Evolutionary conservation across 1,140 invertebrate genomes (phyloP).

Genomic region (Anadara kagoshimensis): DNA sequence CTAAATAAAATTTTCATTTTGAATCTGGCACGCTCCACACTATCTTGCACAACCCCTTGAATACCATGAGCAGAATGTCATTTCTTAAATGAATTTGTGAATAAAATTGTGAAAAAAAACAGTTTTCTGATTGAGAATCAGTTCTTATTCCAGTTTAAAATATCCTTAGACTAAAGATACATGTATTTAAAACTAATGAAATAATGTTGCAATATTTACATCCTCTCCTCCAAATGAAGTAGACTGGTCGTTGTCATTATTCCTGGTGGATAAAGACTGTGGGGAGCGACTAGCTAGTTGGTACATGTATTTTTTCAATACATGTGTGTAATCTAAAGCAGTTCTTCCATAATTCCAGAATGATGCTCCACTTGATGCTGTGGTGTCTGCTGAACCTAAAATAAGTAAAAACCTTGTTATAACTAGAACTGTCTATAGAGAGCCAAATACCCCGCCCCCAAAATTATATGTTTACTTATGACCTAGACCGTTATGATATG

Average conservation of each 20-base stretch:
- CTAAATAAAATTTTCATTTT: no score
- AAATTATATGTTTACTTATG: background rate
- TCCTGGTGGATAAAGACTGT: constrained; percentile 50
- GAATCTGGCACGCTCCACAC: no score
- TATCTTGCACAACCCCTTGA: no score
- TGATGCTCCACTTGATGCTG: constrained; percentile 45
- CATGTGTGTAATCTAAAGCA: constrained; percentile 63
- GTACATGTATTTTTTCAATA: constrained; percentile 68
- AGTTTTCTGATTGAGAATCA: no score
- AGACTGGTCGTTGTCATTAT: constrained; percentile 54
- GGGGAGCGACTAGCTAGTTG: constrained; percentile 66
- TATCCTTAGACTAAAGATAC: no score
- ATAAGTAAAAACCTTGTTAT: background rate
- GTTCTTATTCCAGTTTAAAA: background rate
- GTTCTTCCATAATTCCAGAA: constrained; percentile 66
- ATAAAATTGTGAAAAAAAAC: no score
- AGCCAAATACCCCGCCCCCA: background rate
- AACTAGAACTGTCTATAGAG: no score
- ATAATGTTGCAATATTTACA: constrained; percentile 26
- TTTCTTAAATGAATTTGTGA: no score
- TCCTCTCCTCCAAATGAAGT: constrained; percentile 53
- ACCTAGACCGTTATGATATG: no score
- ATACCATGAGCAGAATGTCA: no score
- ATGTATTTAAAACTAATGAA: background rate
- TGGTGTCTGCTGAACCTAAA: constrained; percentile 47